Base-by-base conservation (phyloP, 2,113 vertebrate species). In the Tretioscincus oriximinensis region DNA sequence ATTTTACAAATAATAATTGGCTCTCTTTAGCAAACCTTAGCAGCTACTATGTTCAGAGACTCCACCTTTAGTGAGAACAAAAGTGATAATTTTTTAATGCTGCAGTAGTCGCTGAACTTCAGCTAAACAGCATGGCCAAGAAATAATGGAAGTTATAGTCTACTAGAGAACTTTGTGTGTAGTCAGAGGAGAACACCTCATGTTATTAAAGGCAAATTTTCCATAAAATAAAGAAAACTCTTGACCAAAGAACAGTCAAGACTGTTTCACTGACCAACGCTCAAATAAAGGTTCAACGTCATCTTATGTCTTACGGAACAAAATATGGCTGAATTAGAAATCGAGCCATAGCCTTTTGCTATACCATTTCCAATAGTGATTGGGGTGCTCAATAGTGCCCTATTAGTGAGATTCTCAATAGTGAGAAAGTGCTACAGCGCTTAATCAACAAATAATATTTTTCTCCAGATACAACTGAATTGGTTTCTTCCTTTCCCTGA, bases 131-230 rank as follows among this genome's bases (percentile, higher is more conserved):
- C 54, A 58, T 18, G 54, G 54, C 14, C 54, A 14, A 58, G 16
- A 58, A 58, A 58, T 58, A 5, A 58, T 58, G 54, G 18, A 58
- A 58, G 14, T 18, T 58, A 58, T 58, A 58, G 4, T 58, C 18
- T 14, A 67, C 82, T 82, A 60, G 81, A 76, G 67, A 84, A 20
- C 78, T 22, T 70, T 1, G 29, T 29, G 54, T n/a, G 22, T 54
- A 26, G 63, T 51, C 64, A 35, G 9, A 12, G 54, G 29, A 41
- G 9, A 35, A 26, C 1, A 20, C 60, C 22, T 9, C 66, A 35
- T n/a, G 64, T 21, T 29, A 35, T 22, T 35, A 61, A 21, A 35
- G 16, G 29, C 3, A 75, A 35, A 75, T 61, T 26, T 41, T 75
- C 20, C 29, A 24, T 24, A 5, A 61, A 61, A 29, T 60, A 20